Evolutionary conservation across 1,140 invertebrate species (phyloP).

Genomic region (Hesperophylax magnus): DNA sequence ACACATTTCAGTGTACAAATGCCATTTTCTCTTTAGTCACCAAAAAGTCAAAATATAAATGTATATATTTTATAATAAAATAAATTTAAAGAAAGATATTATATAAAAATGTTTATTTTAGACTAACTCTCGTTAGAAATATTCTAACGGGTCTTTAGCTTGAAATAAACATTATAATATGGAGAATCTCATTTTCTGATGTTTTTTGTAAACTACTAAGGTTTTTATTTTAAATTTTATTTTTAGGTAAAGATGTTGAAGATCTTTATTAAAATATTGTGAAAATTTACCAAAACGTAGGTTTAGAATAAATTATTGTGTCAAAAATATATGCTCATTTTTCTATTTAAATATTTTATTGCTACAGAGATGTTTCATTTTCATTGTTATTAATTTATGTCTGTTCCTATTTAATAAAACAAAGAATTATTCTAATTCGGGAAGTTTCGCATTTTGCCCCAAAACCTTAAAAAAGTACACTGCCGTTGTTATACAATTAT

Average conservation of each 20-base stretch:
- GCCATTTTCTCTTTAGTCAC: slow-evolving; percentile 18
- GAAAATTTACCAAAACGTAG: neutral
- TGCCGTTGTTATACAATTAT: too few species aligned
- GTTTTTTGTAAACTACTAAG: too few species aligned
- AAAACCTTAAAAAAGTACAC: too few species aligned
- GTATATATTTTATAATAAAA: slow-evolving; percentile 21
- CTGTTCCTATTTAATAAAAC: too few species aligned
- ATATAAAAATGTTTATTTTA: neutral
- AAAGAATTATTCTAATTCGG: too few species aligned
- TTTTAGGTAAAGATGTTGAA: too few species aligned
- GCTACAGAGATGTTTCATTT: neutral
- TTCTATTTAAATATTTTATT: neutral
- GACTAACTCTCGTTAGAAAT: neutral
- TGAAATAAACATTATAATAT: neutral
- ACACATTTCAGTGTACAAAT: slow-evolving; percentile 24
- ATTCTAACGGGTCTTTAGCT: neutral
- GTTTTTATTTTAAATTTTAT: too few species aligned
- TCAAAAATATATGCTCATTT: slow-evolving; percentile 15
- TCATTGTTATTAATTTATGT: too few species aligned
- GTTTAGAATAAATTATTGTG: neutral
- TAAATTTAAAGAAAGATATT: neutral
- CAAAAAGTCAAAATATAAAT: neutral
- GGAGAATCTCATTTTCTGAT: too few species aligned
- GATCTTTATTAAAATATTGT: neutral
- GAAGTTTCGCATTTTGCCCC: too few species aligned